Evolutionary conservation across 2,113 vertebrate species (phyloP).

Genomic region (Coreoperca whiteheadi): DNA sequence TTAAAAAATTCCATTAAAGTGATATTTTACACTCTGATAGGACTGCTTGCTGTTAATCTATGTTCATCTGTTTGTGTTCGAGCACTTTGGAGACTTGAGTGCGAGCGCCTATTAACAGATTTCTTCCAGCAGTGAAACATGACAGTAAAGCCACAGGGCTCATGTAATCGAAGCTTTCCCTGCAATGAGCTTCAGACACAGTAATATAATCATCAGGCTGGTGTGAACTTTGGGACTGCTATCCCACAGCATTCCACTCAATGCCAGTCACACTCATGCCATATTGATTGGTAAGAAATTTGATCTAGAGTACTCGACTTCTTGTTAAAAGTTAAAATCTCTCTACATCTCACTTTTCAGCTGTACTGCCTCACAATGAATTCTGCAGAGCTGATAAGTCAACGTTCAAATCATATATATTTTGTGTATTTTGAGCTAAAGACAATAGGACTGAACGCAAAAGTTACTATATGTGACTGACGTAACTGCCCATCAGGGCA

Average conservation of each 20-base stretch:
- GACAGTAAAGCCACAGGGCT: conserved; percentile 18
- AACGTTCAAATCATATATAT: conserved; percentile 6
- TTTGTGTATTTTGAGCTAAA: conserved; percentile 9
- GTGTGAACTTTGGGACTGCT: conserved; percentile 25
- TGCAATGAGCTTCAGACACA: conserved; percentile 31
- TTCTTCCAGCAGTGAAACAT: conserved; percentile 32
- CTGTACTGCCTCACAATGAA: background rate
- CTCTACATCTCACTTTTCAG: conserved; percentile 3
- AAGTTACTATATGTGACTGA: conserved; percentile 37
- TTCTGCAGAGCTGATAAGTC: background rate
- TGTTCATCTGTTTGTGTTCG: conserved; percentile 22
- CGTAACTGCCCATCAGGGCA: conserved; percentile 58
- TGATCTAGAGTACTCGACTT: conserved; percentile 10
- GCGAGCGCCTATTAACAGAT: conserved; percentile 21
- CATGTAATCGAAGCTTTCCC: conserved; percentile 33
- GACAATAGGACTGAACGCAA: conserved; percentile 35
- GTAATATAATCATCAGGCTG: conserved; percentile 20
- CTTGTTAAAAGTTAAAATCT: conserved; percentile 31
- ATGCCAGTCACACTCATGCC: background rate
- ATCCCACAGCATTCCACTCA: conserved; percentile 24
- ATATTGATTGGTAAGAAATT: conserved; percentile 22
- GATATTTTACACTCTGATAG: background rate
- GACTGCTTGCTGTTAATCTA: conserved; percentile 13
- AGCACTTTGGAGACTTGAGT: conserved; percentile 22
- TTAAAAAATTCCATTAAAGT: background rate